Percentiles rank a stretch among this genome's conserved stretches.
Conservation (phyloP, 2,888 invertebrate genomes). For the Teinopalpus imperialis region DNA sequence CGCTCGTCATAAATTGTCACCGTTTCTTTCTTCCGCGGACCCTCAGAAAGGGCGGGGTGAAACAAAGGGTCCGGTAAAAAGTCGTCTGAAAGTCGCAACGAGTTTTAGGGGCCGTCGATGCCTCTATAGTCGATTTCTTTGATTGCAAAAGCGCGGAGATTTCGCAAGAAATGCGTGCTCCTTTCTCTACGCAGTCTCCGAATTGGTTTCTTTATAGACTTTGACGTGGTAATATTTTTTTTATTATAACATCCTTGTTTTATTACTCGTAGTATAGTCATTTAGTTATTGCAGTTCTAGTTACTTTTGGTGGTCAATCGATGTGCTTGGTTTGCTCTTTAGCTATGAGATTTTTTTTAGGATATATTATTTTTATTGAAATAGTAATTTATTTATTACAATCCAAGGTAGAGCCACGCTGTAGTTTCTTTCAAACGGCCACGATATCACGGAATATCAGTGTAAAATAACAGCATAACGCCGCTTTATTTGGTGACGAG, state of each 20-base stretch:
- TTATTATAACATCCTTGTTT: background rate
- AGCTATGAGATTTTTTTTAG: no score
- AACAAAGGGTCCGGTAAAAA: constrained; percentile 62
- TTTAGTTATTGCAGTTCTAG: no score
- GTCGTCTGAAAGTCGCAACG: constrained; percentile 50
- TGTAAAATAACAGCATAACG: no score
- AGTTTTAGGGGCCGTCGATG: constrained; percentile 54
- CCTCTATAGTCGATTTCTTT: constrained; percentile 53
- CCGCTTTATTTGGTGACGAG: no score
- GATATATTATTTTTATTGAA: no score
- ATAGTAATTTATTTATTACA: no score
- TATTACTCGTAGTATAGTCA: no score
- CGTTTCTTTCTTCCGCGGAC: constrained; percentile 40
- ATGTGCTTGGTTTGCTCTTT: no score
- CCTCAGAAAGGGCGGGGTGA: constrained; percentile 12
- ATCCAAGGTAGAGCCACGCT: no score
- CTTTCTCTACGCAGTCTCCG: constrained; percentile 11
- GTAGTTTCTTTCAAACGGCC: no score
- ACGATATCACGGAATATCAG: no score
- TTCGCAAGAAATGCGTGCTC: constrained; percentile 23
- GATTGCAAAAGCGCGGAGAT: constrained; percentile 54
- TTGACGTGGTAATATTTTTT: background rate
- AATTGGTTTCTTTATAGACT: constrained; percentile 31
- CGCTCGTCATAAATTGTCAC: constrained; percentile 75
- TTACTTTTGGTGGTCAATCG: no score